Evolutionary conservation across 1,140 invertebrate genomes (phyloP), one percentile per base, ranked within the genome.

Genomic region (Leptinotarsa defecta): DNA sequence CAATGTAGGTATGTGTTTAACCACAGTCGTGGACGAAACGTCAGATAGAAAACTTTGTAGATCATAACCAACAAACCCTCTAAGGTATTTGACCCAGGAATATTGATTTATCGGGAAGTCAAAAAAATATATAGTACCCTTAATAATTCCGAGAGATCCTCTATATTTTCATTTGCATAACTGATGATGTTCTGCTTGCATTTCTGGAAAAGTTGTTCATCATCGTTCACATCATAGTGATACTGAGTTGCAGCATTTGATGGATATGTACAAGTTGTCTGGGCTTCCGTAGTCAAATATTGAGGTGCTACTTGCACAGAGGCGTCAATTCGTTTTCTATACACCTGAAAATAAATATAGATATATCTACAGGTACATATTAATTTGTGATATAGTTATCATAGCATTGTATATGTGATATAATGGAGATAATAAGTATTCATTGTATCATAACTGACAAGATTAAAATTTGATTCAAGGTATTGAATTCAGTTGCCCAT

Each of bases 161-260:
- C 64, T 19, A 86, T 75, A 68, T 79, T 79, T 13, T 77, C 71
- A 11, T 79, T 75, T 19, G 73, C 70, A 57, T 78, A 78, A n/a
- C 49, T 71, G 6, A 77, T 8, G 19, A 78, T 79, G 6, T 73
- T 67, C n/a, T 64, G 27, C 52, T 20, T 13, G 24, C 73, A 61
- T 80, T 85, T 76, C 69, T 76, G 77, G 81, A 84, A 49, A 85
- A 83, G 67, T 81, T 84, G 49, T 85, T 82, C 5, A 57, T 43
- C 49, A 5, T 75, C 68, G 0, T 71, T 74, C 6, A 75, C 34
- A 19, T 86, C 83, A 71, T 88, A 88, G 15, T 78, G 77, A 78
- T 89, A 89, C 72, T 94, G 92, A 1, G 90, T 91, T 88, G 90
- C 91, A 62, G 89, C 64, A 61, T 81, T 81, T 62, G 64, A 76